phyloP scores from a whole-genome alignment of 2,888 invertebrate species.

The Drosophila sordidapex region DNA sequence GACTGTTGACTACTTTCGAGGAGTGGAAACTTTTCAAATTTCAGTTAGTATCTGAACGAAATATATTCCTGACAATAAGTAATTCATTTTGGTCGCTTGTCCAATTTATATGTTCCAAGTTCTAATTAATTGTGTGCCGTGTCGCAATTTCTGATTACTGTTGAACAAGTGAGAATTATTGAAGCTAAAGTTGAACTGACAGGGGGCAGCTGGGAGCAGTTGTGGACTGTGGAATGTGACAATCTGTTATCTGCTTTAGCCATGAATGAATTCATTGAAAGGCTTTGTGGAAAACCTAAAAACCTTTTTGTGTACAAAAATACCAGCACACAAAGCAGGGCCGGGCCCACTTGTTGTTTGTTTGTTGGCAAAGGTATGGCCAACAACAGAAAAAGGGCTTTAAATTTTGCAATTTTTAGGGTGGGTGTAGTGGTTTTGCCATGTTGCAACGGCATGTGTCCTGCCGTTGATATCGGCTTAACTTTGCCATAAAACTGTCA shows the following conservation, averaged over 20 bases:
- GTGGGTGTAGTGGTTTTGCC: conserved; percentile 16
- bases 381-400: conserved; percentile 58
- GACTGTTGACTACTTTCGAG: not conserved
- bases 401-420: conserved; percentile 74
- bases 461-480: conserved; percentile 79
- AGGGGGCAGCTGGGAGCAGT: conserved; percentile 9
- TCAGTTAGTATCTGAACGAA: not conserved
- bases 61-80: not conserved
- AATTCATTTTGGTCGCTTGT: not conserved
- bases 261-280: conserved; percentile 77
- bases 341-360: conserved; percentile 58
- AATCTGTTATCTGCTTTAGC: conserved; percentile 75
- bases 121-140: too few relatives aligned
- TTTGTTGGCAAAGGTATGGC: conserved; percentile 67
- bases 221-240: conserved; percentile 40
- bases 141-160: not conserved
- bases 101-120: not conserved
- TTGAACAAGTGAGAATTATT: not conserved
- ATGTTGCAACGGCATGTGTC: conserved; percentile 67
- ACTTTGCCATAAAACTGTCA: conserved; percentile 80
- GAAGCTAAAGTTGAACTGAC: conserved; percentile 14
- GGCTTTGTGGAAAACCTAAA: conserved; percentile 71
- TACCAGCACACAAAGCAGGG: conserved; percentile 36
- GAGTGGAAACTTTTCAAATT: not conserved
- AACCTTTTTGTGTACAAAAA: conserved; percentile 65